phyloP scores from a whole-genome alignment of 2,888 invertebrate genomes.

The Nephrotoma guestfalica region DNA sequence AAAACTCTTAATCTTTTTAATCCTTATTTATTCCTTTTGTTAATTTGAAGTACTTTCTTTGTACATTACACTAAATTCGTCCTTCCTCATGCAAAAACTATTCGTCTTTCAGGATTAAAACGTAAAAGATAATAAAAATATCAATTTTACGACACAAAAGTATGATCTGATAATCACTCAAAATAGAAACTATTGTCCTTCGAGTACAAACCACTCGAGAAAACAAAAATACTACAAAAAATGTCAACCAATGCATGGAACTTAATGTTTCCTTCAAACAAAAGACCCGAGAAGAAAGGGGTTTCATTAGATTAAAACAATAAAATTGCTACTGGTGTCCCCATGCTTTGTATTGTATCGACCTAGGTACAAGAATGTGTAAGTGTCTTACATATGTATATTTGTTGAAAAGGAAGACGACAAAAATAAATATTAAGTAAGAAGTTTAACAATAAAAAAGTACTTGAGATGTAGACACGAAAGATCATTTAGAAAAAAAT shows the following conservation, averaged over 20 bases:
- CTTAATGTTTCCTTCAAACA: background rate
- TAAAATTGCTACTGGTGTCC: background rate
- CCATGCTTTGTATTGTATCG: background rate
- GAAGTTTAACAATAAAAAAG: background rate
- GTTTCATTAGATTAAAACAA: background rate
- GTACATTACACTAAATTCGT: background rate
- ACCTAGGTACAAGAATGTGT: background rate
- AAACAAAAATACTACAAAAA: background rate
- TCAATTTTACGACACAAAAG: background rate
- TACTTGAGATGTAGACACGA: background rate
- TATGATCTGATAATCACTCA: background rate
- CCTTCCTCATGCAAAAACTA: background rate
- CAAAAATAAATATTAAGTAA: background rate
- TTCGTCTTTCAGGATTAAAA: background rate
- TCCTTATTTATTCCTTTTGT: background rate
- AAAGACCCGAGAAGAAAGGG: background rate
- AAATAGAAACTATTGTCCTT: background rate
- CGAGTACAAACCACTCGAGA: background rate
- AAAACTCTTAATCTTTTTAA: background rate
- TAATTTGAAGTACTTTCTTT: background rate
- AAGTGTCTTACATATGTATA: background rate
- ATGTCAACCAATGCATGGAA: background rate
- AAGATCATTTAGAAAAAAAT: background rate
- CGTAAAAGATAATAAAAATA: background rate
- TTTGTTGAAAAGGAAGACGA: background rate